These are phyloP conservation scores for Lepas anatifera DNA, from an alignment of 2,888 invertebrate genomes.

Conservation along the genomic window DNA sequence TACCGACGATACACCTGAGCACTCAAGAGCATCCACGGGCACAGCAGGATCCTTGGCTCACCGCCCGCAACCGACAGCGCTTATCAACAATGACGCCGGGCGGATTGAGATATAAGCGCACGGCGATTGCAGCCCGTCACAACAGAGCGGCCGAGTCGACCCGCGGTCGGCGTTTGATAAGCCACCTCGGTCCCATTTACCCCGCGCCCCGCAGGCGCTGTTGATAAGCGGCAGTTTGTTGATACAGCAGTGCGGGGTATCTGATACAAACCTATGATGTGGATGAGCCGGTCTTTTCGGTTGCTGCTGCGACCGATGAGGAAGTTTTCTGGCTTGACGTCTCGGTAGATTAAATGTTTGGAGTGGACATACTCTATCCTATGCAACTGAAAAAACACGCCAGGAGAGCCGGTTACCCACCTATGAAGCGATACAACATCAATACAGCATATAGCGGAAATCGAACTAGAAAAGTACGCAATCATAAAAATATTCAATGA, in stretches of 20 bases:
- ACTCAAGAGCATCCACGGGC: no score
- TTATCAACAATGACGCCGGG: background rate
- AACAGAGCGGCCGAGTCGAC: no score
- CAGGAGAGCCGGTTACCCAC: no score
- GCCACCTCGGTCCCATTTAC: background rate
- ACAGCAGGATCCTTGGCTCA: background rate
- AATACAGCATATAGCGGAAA: no score
- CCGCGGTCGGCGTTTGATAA: background rate
- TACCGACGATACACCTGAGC: no score
- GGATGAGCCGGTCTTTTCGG: conserved; percentile 95
- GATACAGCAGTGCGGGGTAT: no score
- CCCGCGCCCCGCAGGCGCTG: no score
- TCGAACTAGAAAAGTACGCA: no score
- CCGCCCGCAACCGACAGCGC: background rate
- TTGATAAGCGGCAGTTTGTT: no score
- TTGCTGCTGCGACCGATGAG: conserved; percentile 95
- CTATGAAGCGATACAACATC: no score
- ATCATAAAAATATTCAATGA: no score
- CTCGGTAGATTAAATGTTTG: conserved; percentile 96
- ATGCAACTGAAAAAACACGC: conserved; percentile 73
- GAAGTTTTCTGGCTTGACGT: conserved; percentile 99
- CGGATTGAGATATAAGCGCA: background rate
- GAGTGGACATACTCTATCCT: conserved; percentile 99
- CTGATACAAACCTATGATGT: conserved; percentile 77
- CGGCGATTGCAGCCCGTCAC: background rate